These are phyloP conservation scores for Cisticola juncidis DNA, from an alignment of 2,113 vertebrate species.

Conservation along the genomic window DNA sequence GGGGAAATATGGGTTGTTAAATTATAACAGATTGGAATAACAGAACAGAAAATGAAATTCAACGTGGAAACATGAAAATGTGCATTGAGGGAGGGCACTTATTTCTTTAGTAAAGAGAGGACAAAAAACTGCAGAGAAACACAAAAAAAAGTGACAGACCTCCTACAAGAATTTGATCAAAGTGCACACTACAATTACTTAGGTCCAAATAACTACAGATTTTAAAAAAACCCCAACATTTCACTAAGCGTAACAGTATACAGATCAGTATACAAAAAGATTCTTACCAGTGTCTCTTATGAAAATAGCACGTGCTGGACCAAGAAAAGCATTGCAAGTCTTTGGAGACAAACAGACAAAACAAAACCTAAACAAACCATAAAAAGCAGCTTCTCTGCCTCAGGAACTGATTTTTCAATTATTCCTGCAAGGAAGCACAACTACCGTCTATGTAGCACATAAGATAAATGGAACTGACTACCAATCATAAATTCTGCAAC, in stretches of 20 bases:
- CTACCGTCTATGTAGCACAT: neutral
- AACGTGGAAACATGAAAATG: neutral
- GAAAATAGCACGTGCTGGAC: neutral
- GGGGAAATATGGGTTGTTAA: neutral
- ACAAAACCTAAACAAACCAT: neutral
- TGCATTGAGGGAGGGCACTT: rapidly evolving
- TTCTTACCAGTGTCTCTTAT: neutral
- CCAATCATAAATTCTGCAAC: neutral
- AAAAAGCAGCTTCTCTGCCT: neutral
- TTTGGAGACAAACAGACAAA: neutral
- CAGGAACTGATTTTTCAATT: neutral
- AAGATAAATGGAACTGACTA: neutral
- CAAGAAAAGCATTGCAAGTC: neutral
- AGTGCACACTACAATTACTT: neutral
- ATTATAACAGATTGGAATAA: neutral
- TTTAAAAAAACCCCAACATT: neutral
- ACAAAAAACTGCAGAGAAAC: neutral
- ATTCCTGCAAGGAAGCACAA: neutral
- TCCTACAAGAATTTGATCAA: neutral
- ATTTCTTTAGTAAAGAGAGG: neutral
- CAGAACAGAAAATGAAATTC: neutral
- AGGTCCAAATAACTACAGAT: neutral
- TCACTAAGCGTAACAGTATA: neutral
- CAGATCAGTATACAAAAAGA: neutral
- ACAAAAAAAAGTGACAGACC: neutral